These are phyloP conservation scores for Dimorphilus gyrociliatus DNA, from an alignment of 2,888 invertebrate species.

Conservation along the genomic window DNA sequence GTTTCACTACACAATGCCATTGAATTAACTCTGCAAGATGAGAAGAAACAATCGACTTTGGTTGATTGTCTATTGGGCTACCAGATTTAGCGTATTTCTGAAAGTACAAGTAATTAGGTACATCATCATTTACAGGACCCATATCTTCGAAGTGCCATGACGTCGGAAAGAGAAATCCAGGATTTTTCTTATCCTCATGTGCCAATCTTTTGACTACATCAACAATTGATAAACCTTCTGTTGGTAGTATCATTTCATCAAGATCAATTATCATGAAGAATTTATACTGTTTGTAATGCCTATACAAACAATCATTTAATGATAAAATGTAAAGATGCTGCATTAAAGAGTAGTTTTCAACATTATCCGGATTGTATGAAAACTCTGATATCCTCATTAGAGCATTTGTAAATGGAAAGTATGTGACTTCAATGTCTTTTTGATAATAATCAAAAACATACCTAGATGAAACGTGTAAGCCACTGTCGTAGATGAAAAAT, in stretches of 20 bases:
- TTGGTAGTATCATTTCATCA: conserved; percentile 6
- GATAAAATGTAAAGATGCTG: conserved; percentile 9
- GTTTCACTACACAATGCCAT: conserved; percentile 4
- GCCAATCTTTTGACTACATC: neutral
- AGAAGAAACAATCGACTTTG: conserved; percentile 5
- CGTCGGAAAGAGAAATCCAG: conserved; percentile 5
- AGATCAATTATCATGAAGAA: conserved; percentile 5
- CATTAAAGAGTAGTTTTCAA: conserved; percentile 7
- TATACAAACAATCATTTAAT: conserved; percentile 7
- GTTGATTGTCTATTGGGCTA: conserved; percentile 5
- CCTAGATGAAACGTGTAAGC: conserved; percentile 4
- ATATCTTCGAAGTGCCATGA: conserved; percentile 8
- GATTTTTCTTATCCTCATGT: neutral
- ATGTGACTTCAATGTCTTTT: conserved; percentile 4
- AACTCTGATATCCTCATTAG: no score
- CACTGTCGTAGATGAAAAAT: conserved; percentile 8
- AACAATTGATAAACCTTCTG: neutral
- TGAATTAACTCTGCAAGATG: conserved; percentile 5
- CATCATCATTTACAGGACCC: conserved; percentile 1
- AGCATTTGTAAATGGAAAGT: conserved; percentile 7
- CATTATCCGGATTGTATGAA: no score
- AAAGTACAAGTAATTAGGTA: conserved; percentile 5
- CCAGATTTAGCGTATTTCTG: conserved; percentile 4
- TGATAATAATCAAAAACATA: conserved; percentile 7
- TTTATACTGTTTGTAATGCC: conserved; percentile 4